phyloP scores from a whole-genome alignment of 2,888 invertebrate genomes.

The Cantharis flavilabris region DNA sequence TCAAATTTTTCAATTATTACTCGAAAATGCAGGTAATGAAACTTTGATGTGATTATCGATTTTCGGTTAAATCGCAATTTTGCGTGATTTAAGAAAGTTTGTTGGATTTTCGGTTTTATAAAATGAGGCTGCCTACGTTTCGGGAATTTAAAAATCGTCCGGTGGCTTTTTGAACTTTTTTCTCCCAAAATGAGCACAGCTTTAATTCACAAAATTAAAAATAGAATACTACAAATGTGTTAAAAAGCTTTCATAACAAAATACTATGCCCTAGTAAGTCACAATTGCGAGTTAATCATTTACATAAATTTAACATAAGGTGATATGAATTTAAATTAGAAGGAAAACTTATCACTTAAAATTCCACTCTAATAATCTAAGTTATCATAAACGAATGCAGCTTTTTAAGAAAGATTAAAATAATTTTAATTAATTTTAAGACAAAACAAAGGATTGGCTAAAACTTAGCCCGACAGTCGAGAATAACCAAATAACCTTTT shows the following conservation, averaged over 20 bases:
- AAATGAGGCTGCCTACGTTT: neutral
- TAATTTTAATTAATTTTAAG: slow-evolving; percentile 3
- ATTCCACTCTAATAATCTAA: slow-evolving; percentile 14
- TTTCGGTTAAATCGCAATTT: neutral
- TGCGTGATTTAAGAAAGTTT: neutral
- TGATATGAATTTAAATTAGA: slow-evolving; percentile 21
- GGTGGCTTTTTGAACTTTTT: neutral
- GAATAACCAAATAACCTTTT: neutral
- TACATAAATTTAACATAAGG: slow-evolving; percentile 16
- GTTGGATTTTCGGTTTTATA: neutral
- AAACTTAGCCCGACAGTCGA: neutral
- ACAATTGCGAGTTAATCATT: slow-evolving; percentile 13
- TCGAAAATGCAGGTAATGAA: neutral
- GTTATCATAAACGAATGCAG: slow-evolving; percentile 11
- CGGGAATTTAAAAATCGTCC: neutral
- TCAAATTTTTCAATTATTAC: neutral
- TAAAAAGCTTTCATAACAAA: neutral
- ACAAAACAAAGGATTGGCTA: neutral
- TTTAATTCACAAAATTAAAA: neutral
- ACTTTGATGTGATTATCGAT: neutral
- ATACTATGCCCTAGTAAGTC: slow-evolving; percentile 7
- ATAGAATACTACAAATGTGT: neutral
- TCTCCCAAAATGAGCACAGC: neutral
- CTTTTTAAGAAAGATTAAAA: slow-evolving; percentile 5
- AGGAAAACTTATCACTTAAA: slow-evolving; percentile 14